These are phyloP conservation scores for Leptoteleia sp. DNA, from an alignment of 1,140 invertebrate species.

Conservation along the genomic window DNA sequence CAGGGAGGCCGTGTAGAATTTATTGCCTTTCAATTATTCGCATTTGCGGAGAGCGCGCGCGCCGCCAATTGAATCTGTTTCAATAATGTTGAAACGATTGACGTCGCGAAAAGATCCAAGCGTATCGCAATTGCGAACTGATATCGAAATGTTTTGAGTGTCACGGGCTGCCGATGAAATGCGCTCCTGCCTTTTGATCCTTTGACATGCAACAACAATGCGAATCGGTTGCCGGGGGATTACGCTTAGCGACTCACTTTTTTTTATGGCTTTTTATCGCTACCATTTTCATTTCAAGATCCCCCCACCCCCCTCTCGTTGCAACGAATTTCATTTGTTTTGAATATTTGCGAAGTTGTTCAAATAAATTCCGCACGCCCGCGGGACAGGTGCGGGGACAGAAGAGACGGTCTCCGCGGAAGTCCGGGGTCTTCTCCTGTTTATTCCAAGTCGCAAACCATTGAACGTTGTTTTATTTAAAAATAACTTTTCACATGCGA, in stretches of 20 bases:
- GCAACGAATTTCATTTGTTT: constrained; percentile 56
- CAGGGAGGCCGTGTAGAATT: no score
- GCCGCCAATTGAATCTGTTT: not conserved
- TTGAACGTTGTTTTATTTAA: no score
- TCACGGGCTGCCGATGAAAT: constrained; percentile 16
- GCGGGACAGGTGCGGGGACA: constrained; percentile 32
- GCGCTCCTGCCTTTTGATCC: constrained; percentile 48
- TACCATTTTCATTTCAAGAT: constrained; percentile 46
- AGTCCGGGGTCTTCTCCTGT: no score
- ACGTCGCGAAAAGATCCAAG: constrained; percentile 6
- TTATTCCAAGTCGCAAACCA: no score
- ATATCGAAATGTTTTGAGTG: constrained; percentile 27
- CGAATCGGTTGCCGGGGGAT: constrained; percentile 35
- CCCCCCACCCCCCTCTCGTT: constrained; percentile 13
- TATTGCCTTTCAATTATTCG: no score
- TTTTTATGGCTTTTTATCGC: constrained; percentile 36
- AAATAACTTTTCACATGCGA: no score
- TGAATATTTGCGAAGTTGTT: constrained; percentile 60
- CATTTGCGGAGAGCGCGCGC: not conserved
- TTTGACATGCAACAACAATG: constrained; percentile 38
- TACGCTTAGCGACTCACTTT: constrained; percentile 45
- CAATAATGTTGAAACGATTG: constrained; percentile 8
- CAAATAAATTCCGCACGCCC: constrained; percentile 56
- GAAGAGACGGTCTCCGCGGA: constrained; percentile 20
- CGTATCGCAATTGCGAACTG: constrained; percentile 13